A percentile compares a stretch with the other conserved stretches of the same genome.
Evolutionary conservation across 2,888 invertebrate genomes (phyloP).

Genomic region (Nudaria mundana): DNA sequence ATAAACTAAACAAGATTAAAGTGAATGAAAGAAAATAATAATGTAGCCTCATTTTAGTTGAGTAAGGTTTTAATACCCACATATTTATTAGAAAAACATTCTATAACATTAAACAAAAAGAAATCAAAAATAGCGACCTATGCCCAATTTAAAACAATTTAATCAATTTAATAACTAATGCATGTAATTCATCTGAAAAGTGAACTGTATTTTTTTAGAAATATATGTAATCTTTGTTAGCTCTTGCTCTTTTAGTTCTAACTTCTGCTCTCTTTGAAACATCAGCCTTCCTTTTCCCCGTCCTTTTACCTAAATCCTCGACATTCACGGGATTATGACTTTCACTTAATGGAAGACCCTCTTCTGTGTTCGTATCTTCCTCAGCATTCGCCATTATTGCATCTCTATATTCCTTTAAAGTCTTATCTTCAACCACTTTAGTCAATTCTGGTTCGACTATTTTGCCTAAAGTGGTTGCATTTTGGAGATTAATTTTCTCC

Average conservation of each 20-base stretch:
- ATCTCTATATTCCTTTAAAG: constrained; percentile 50
- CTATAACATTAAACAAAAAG: too few species aligned
- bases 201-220: too few species aligned
- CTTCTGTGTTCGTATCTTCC: constrained; percentile 36
- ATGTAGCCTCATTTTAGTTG: too few species aligned
- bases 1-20: too few species aligned
- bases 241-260: constrained; percentile 35
- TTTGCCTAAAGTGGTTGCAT: constrained; percentile 35
- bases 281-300: constrained; percentile 39
- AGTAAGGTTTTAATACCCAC: too few species aligned
- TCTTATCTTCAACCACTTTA: constrained; percentile 32
- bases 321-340: constrained; percentile 43
- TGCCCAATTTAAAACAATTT: too few species aligned
- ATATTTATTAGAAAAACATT: too few species aligned
- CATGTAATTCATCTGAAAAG: too few species aligned
- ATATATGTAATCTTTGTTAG: constrained; percentile 4
- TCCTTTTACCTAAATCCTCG: constrained; percentile 32
- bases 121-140: too few species aligned
- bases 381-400: constrained; percentile 37
- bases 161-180: too few species aligned
- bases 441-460: constrained; percentile 30
- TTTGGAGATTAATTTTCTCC: constrained; percentile 43
- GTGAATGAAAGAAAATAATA: too few species aligned
- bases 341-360: constrained; percentile 41
- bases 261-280: constrained; percentile 33